A percentile compares a stretch with the other conserved stretches of the same genome.
phyloP scores from a whole-genome alignment of 2,888 invertebrate species.

The Stenodema calcarata region DNA sequence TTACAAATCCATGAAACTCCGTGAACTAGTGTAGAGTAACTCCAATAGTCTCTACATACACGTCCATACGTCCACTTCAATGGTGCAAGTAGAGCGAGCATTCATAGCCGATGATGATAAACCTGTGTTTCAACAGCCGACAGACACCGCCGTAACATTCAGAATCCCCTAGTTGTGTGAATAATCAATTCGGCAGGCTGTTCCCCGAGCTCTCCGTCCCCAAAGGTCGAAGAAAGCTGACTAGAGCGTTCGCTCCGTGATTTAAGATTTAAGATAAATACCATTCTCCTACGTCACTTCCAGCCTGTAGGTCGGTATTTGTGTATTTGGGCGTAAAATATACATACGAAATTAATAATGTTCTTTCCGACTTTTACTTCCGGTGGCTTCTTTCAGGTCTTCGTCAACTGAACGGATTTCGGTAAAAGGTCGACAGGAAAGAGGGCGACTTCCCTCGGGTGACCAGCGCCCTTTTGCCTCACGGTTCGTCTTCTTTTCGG shows the following conservation, averaged over 20 bases:
- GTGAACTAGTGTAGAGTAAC: no score
- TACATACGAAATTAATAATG: neutral
- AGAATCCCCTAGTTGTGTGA: neutral
- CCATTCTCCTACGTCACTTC: neutral
- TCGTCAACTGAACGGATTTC: neutral
- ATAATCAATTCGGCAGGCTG: neutral
- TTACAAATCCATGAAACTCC: no score
- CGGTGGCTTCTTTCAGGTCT: neutral
- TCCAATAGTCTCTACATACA: no score
- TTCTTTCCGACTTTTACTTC: neutral
- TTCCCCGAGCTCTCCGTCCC: neutral
- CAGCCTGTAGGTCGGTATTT: neutral
- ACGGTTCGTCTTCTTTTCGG: neutral
- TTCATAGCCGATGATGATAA: no score
- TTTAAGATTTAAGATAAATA: neutral
- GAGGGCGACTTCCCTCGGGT: neutral
- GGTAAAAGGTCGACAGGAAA: neutral
- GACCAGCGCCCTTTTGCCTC: neutral
- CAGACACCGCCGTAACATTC: no score
- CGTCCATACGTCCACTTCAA: no score
- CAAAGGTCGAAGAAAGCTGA: neutral
- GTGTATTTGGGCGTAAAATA: neutral
- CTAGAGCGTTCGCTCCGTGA: neutral
- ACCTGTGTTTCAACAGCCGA: no score
- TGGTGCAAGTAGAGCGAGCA: no score